These are phyloP conservation scores for Romanogobio albipinnatus DNA, from an alignment of 2,113 vertebrate species.

Conservation along the genomic window DNA sequence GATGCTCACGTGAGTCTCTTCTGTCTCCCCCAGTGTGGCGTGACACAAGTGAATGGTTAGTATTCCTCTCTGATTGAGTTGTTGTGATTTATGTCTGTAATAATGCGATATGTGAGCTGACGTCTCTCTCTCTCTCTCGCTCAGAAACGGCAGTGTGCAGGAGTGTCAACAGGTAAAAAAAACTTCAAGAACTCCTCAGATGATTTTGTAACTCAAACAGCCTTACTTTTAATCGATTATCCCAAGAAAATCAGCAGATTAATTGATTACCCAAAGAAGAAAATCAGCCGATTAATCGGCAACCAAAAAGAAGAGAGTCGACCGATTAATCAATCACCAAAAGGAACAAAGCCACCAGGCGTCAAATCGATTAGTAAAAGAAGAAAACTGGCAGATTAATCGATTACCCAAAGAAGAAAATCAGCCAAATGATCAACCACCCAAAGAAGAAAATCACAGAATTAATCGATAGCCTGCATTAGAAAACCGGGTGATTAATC, in stretches of 20 bases:
- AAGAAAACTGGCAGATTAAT: no score
- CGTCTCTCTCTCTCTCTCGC: not conserved
- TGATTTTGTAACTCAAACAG: not conserved
- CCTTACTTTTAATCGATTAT: not conserved
- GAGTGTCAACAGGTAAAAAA: slow-evolving; percentile 68
- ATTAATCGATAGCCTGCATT: no score
- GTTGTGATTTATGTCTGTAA: not conserved
- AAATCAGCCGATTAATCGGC: no score
- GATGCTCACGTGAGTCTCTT: not conserved
- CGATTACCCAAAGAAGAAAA: no score
- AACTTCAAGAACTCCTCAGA: no score
- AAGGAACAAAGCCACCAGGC: no score
- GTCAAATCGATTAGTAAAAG: no score
- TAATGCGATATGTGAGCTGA: not conserved
- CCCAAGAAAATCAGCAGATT: not conserved
- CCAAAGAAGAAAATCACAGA: no score
- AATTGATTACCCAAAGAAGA: not conserved
- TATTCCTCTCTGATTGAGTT: not conserved
- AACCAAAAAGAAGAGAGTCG: no score
- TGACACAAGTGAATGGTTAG: slow-evolving; percentile 67
- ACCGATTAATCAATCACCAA: no score
- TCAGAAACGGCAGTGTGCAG: slow-evolving; percentile 68
- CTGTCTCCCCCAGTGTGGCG: slow-evolving; percentile 63
- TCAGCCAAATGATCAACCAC: no score
- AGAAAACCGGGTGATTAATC: no score